Evolutionary conservation across 2,113 vertebrate species (phyloP).

Genomic region (Felis catus): DNA sequence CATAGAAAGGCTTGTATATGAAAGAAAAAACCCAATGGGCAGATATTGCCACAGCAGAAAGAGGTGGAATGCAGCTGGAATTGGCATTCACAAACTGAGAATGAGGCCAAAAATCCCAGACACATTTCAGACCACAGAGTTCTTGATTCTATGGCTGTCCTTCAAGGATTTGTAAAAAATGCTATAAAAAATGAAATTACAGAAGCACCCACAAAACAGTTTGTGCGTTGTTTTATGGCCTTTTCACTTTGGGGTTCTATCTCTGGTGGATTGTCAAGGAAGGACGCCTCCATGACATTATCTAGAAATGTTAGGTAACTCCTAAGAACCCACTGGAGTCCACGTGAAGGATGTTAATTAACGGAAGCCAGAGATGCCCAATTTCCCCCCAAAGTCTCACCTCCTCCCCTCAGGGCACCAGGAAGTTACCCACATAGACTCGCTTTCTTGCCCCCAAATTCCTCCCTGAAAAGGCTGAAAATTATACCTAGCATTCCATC

Average conservation of each 20-base stretch:
- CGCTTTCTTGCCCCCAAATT: neutral
- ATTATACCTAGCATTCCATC: neutral
- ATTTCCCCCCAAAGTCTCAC: neutral
- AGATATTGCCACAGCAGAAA: neutral
- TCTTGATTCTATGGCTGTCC: neutral
- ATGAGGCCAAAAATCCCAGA: neutral
- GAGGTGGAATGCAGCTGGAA: rapidly evolving
- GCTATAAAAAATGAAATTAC: slow-evolving; percentile 46
- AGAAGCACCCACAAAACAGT: slow-evolving; percentile 19
- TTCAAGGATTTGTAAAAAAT: slow-evolving; percentile 47
- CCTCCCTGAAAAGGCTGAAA: neutral
- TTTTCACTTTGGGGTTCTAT: slow-evolving; percentile 44
- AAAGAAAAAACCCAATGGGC: neutral
- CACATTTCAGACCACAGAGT: neutral
- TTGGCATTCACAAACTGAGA: neutral
- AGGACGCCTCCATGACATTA: neutral
- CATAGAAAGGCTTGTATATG: neutral
- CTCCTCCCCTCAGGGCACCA: neutral
- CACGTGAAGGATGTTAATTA: neutral
- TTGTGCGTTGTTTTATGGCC: slow-evolving; percentile 35
- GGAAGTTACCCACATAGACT: neutral
- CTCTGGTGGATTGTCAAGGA: slow-evolving; percentile 24
- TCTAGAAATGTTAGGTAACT: slow-evolving; percentile 29
- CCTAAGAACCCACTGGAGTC: neutral
- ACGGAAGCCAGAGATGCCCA: neutral